Percentiles rank a stretch among this genome's conserved stretches.
These are phyloP conservation scores for Rana temporaria DNA, from an alignment of 2,113 vertebrate genomes.

Conservation along the genomic window DNA sequence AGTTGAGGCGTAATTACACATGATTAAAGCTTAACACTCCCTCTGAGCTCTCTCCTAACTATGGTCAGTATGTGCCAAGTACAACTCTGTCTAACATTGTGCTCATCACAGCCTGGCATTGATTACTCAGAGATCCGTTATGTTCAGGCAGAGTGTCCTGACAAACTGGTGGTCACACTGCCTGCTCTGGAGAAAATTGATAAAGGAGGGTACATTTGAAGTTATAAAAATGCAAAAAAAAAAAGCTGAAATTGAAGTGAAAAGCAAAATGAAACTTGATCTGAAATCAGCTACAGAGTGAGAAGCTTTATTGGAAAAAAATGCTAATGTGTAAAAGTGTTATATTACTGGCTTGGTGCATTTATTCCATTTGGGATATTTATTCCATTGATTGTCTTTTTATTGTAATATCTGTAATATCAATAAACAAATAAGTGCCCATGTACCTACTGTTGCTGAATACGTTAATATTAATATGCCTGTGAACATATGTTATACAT, in stretches of 20 bases:
- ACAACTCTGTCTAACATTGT: not conserved
- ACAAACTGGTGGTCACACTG: conserved; percentile 42
- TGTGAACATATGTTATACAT: not conserved
- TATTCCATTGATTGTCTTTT: conserved; percentile 34
- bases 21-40: not conserved
- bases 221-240: conserved; percentile 25
- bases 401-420: conserved; percentile 35
- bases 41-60: not conserved
- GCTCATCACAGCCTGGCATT: conserved; percentile 23
- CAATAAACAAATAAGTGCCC: not conserved
- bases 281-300: conserved; percentile 24
- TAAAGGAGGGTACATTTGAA: not conserved
- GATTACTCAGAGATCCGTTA: conserved; percentile 48
- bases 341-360: conserved; percentile 20
- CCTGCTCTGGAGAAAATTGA: conserved; percentile 11
- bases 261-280: conserved; percentile 2
- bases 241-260: conserved; percentile 5
- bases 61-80: not conserved
- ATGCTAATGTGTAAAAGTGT: conserved; percentile 25
- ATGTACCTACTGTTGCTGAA: not conserved
- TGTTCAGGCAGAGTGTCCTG: conserved; percentile 46
- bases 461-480: not conserved
- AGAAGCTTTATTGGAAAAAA: conserved; percentile 20
- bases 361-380: conserved; percentile 26
- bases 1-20: conserved; percentile 46